Conservation (phyloP, 2,888 invertebrate species). For the Tipula confusa region DNA sequence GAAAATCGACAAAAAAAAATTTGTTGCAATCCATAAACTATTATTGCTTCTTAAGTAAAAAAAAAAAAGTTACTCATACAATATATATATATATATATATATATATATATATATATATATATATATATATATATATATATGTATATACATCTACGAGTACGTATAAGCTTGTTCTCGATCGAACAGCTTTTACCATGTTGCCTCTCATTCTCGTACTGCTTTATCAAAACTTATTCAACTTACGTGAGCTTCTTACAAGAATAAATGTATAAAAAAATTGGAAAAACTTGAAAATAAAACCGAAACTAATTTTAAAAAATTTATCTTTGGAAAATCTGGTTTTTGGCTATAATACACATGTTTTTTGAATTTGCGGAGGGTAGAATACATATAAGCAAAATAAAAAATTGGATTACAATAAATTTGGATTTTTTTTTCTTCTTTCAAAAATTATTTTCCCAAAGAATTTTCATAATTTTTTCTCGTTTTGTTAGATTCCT, state of each 20-base stretch:
- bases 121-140: too few relatives aligned
- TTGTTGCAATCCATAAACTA: conserved; percentile 9
- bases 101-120: too few relatives aligned
- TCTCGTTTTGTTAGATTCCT: not conserved
- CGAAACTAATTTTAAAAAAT: not conserved
- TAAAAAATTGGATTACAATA: not conserved
- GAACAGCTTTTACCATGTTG: not conserved
- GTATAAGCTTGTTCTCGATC: not conserved
- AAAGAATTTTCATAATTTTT: not conserved
- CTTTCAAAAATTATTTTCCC: not conserved
- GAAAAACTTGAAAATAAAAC: conserved; percentile 3
- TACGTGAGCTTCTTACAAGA: not conserved
- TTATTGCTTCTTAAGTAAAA: not conserved
- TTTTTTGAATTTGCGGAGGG: not conserved
- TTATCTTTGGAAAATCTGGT: not conserved
- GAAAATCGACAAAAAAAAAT: not conserved
- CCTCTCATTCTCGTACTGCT: not conserved
- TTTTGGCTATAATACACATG: not conserved
- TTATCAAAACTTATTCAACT: conserved; percentile 3
- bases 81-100: too few relatives aligned
- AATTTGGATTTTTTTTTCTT: not conserved
- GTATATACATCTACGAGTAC: too few relatives aligned
- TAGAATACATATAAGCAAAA: not conserved
- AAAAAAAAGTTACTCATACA: too few relatives aligned
- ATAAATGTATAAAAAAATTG: not conserved